Percentiles rank a stretch among this genome's conserved stretches.
Evolutionary conservation across 2,113 vertebrate genomes (phyloP).

Genomic region (Serilophus lunatus): DNA sequence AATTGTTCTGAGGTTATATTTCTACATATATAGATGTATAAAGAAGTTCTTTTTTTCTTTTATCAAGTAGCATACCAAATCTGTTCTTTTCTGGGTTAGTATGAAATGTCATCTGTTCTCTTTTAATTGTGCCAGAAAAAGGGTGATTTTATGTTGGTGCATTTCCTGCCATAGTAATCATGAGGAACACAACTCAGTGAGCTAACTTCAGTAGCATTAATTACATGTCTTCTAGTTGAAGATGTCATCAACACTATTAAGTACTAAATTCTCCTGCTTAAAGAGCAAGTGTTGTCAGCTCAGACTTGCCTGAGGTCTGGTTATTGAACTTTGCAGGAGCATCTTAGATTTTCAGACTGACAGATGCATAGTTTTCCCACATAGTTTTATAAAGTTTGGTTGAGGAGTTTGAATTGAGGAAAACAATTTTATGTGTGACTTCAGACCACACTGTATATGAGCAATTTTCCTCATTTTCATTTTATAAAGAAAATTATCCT

Average conservation of each 20-base stretch:
- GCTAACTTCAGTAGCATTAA: not conserved
- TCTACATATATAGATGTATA: not conserved
- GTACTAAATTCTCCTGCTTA: not conserved
- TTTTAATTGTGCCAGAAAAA: not conserved
- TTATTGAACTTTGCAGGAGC: not conserved
- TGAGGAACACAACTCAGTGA: not conserved
- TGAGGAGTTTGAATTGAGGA: not conserved
- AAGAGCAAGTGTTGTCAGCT: not conserved
- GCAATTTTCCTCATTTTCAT: not conserved
- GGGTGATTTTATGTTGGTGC: not conserved
- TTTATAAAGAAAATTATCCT: not conserved
- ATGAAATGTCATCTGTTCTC: not conserved
- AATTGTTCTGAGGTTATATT: not conserved
- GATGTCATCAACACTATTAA: not conserved
- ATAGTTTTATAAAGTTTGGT: not conserved
- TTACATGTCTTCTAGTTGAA: not conserved
- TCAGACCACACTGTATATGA: not conserved
- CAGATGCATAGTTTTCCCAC: not conserved
- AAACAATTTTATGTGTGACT: not conserved
- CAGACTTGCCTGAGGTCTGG: not conserved
- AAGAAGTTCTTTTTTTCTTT: not conserved
- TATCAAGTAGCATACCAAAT: not conserved
- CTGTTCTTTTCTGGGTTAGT: not conserved
- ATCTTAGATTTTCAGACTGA: not conserved
- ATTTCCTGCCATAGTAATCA: not conserved